Conservation (phyloP, 2,113 vertebrate species). For the Ochotona curzoniae region DNA sequence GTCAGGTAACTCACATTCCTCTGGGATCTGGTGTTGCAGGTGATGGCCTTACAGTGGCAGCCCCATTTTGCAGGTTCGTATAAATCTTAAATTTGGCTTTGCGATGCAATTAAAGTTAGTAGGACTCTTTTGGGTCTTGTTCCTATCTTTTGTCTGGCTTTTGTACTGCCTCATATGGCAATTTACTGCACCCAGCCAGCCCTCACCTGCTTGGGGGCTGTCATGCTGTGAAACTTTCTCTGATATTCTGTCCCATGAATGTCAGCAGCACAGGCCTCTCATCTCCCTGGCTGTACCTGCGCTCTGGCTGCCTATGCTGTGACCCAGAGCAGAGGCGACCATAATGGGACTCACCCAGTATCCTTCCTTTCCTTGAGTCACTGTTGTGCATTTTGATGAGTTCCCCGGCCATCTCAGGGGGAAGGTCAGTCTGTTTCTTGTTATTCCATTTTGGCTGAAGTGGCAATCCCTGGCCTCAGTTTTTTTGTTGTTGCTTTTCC, state of each 20-base stretch:
- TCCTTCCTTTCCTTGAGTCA: neutral
- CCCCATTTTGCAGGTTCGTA: neutral
- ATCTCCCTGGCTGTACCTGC: neutral
- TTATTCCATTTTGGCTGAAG: neutral
- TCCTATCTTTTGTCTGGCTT: neutral
- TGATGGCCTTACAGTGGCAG: no score
- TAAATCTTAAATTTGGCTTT: slow-evolving; percentile 7
- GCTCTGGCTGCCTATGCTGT: neutral
- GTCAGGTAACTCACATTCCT: neutral
- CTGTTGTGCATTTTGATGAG: neutral
- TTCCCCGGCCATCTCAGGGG: neutral
- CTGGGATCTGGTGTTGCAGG: neutral
- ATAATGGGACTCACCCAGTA: neutral
- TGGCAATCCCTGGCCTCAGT: neutral
- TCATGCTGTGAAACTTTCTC: neutral
- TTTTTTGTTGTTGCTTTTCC: neutral
- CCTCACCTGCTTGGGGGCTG: neutral
- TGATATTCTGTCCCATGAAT: neutral
- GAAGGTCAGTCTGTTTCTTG: neutral
- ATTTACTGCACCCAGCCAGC: neutral
- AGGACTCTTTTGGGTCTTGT: neutral
- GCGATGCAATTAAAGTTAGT: neutral
- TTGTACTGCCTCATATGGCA: neutral
- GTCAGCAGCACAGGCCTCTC: neutral
- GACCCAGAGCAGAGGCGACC: neutral